phyloP scores from a whole-genome alignment of 92 coral and sea anemone species.

The Ricordea florida region DNA sequence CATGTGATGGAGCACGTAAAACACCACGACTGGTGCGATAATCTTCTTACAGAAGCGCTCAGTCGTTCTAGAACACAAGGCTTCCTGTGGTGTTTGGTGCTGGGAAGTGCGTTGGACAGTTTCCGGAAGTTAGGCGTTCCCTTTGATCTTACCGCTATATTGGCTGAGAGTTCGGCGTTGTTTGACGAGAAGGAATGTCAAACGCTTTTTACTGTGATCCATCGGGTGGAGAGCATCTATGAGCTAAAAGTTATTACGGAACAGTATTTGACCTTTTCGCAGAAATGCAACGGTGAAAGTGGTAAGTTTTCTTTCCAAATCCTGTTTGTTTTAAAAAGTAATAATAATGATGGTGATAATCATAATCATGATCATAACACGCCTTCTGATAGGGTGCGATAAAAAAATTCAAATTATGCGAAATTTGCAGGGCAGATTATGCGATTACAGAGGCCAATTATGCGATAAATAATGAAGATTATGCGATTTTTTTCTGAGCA shows the following conservation, averaged over 20 bases:
- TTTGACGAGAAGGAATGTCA: conserved; percentile 57
- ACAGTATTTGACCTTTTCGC: conserved; percentile 18
- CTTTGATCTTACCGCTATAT: conserved; percentile 3
- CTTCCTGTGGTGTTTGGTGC: conserved; percentile 52
- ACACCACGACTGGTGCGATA: background rate
- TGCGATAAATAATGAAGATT: too few relatives aligned
- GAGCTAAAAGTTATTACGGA: conserved; percentile 77
- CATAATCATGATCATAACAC: too few relatives aligned
- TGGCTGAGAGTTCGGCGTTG: conserved; percentile 18
- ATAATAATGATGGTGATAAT: too few relatives aligned
- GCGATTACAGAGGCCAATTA: too few relatives aligned
- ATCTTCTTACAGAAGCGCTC: conserved; percentile 21
- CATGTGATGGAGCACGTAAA: conserved; percentile 23
- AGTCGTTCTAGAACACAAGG: conserved; percentile 34
- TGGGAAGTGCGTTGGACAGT: conserved; percentile 15
- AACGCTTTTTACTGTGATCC: conserved; percentile 37
- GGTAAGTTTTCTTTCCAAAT: conserved; percentile 24
- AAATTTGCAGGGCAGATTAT: too few relatives aligned
- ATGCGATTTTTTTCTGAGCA: too few relatives aligned
- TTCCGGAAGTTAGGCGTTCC: conserved; percentile 12
- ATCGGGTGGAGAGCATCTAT: conserved; percentile 48
- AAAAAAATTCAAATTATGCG: too few relatives aligned
- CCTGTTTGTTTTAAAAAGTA: too few relatives aligned
- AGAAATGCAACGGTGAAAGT: conserved; percentile 31
- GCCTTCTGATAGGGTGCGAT: too few relatives aligned